phyloP scores from a whole-genome alignment of 2,888 invertebrate species.

The Ethmia dodecea region DNA sequence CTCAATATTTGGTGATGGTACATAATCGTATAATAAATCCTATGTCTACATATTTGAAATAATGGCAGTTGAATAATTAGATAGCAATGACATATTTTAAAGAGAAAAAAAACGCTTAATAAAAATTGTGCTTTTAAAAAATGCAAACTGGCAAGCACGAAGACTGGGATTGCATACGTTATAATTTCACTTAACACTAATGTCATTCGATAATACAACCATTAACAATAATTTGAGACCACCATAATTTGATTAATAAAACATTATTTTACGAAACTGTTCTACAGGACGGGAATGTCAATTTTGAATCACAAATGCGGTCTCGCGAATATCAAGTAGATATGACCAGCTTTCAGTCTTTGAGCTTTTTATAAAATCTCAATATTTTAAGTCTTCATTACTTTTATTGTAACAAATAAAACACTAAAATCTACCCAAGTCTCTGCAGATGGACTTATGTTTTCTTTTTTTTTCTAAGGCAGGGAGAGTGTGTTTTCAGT shows the following conservation, averaged over 20 bases:
- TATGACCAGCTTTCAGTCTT: conserved; percentile 54
- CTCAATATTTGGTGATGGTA: conserved; percentile 40
- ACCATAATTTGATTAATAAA: conserved; percentile 39
- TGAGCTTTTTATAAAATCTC: conserved; percentile 43
- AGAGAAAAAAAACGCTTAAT: too few species aligned
- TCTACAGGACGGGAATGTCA: conserved; percentile 54
- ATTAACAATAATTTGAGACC: conserved; percentile 51
- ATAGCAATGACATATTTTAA: too few species aligned
- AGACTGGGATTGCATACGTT: conserved; percentile 6
- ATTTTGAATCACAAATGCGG: conserved; percentile 46
- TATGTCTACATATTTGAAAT: background rate
- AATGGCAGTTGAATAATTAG: background rate
- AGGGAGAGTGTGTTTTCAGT: too few species aligned
- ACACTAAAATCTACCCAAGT: too few species aligned
- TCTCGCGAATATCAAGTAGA: conserved; percentile 18
- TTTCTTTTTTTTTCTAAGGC: too few species aligned
- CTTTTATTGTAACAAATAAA: too few species aligned
- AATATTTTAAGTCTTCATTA: conserved; percentile 21
- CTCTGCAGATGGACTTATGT: too few species aligned
- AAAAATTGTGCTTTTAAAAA: conserved; percentile 6
- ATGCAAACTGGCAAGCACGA: conserved; percentile 19
- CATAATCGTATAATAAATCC: background rate
- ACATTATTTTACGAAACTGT: conserved; percentile 23
- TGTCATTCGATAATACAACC: conserved; percentile 52
- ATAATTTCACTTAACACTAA: conserved; percentile 24